Conservation (phyloP, 2,888 invertebrate species). For the Octonoba sinensis region DNA sequence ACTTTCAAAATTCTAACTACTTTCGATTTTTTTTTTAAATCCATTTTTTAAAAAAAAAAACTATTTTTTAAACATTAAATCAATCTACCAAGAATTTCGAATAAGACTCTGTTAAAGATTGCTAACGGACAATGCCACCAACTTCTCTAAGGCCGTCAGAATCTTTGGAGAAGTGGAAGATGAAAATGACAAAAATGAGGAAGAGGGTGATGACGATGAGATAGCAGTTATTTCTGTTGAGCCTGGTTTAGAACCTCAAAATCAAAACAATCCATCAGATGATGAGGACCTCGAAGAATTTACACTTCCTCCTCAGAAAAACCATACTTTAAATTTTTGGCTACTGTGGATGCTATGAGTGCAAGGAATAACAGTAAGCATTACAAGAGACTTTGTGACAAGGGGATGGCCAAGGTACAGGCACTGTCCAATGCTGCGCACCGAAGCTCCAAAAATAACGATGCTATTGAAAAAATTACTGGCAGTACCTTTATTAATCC, state of each 20-base stretch:
- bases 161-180: not conserved
- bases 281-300: not conserved
- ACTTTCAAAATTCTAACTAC: too few relatives aligned
- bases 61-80: not conserved
- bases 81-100: not conserved
- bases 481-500: not conserved
- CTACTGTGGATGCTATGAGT: not conserved
- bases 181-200: not conserved
- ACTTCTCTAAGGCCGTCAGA: not conserved
- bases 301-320: not conserved
- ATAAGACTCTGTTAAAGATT: not conserved
- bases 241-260: not conserved
- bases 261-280: too few relatives aligned
- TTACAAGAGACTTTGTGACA: not conserved
- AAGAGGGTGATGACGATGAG: not conserved
- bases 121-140: slow-evolving; percentile 1
- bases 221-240: not conserved
- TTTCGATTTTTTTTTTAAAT: too few relatives aligned
- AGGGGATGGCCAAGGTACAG: slow-evolving; percentile 1
- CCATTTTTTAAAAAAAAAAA: too few relatives aligned
- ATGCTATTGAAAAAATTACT: too few relatives aligned
- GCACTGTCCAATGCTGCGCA: not conserved
- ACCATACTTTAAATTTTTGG: not conserved
- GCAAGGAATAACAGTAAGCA: not conserved
- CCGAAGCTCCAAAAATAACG: too few relatives aligned